Evolutionary conservation across 2,888 invertebrate species (phyloP), one percentile per base, ranked within the genome.

Genomic region (Cryptosula pallasiana): DNA sequence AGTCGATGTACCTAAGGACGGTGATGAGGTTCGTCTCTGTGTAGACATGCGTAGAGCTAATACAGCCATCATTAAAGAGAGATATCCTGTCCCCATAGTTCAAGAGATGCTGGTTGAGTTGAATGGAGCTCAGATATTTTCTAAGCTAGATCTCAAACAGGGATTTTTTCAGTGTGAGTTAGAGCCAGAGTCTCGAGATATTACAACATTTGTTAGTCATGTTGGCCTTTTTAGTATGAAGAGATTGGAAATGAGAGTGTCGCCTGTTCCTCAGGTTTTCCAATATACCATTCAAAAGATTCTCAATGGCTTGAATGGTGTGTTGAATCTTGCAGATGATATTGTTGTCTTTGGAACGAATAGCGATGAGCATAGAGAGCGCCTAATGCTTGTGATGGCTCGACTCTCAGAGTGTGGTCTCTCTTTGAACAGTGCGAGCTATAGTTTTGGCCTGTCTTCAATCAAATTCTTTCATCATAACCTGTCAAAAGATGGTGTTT

Each of bases 151-250:
- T n/a, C n/a, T n/a, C n/a, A n/a, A n/a, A n/a, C n/a, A n/a, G n/a
- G n/a, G 63, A 32, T 63, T 63, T 32, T 32, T 29, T n/a, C 63
- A 63, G 63, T 32, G 27, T 9, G 32, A 29, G 34, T n/a, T 63
- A 2, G 63, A 63, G 9, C 63, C 57, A 23, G 20, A 5, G 13
- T 63, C 32, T 13, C 2, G 34, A 32, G 3, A 25, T 5, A 63
- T 63, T n/a, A 63, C 63, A 13, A 63, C 63, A 13, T 63, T 63
- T 63, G 63, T 32, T 3, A 63, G 29, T 27, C 63, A 63, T 63
- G 27, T 25, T 13, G 63, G 63, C 3, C n/a, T 63, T 5, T 63
- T 63, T 5, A 2, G 63, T 25, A 29, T 29, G 29, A 63, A 63
- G n/a, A 27, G 34, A 32, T 27, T 63, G 5, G 29, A 5, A 5